phyloP scores from a whole-genome alignment of 1,140 invertebrate species.

The Muscidifurax raptorellus region DNA sequence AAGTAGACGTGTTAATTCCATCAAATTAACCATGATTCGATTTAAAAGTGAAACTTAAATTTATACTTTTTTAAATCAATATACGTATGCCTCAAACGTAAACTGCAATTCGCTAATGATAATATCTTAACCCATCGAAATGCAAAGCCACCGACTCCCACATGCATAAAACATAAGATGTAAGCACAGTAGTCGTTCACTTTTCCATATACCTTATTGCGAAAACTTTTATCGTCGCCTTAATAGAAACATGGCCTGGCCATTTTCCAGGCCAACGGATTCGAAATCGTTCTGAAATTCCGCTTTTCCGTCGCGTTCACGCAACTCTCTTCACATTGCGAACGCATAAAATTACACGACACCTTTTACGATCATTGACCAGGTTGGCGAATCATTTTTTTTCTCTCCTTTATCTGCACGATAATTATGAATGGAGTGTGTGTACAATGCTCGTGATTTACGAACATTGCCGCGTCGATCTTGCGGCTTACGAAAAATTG shows the following conservation, averaged over 20 bases:
- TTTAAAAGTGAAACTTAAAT: no score
- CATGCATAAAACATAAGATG: background rate
- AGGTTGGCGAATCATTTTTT: background rate
- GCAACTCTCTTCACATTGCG: background rate
- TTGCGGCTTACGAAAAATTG: background rate
- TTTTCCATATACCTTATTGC: background rate
- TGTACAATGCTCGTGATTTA: background rate
- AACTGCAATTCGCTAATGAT: background rate
- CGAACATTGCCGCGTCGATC: background rate
- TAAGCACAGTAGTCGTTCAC: background rate
- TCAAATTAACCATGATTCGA: background rate
- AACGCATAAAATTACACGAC: slow-evolving; percentile 10
- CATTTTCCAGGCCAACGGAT: slow-evolving; percentile 9
- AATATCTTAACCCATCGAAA: background rate
- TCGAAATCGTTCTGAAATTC: background rate
- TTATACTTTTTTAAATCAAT: no score
- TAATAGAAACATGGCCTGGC: background rate
- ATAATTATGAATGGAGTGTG: background rate
- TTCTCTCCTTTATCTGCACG: background rate
- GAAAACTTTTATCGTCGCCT: background rate
- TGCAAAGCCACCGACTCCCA: background rate
- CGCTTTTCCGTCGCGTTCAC: background rate
- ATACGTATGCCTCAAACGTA: background rate
- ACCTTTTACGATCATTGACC: slow-evolving; percentile 10
- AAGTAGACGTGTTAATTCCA: background rate